These are phyloP conservation scores for Melanotaenia trifasciata DNA, from an alignment of 2,797 vertebrate genomes.

Conservation along the genomic window DNA sequence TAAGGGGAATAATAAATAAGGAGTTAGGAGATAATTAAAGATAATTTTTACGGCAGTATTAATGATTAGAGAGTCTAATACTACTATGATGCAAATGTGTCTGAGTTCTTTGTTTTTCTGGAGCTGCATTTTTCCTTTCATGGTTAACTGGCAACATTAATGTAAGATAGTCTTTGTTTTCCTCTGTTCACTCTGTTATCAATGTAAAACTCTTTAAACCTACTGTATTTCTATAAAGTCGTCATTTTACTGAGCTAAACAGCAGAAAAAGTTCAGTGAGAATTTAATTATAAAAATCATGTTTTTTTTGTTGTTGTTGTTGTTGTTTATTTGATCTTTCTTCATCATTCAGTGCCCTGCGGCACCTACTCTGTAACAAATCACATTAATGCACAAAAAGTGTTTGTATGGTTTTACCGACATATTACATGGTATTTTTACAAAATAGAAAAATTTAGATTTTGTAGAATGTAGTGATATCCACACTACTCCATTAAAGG, in stretches of 20 bases:
- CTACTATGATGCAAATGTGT: neutral
- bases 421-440: too few relatives aligned
- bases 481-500: too few relatives aligned
- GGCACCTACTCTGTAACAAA: neutral
- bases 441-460: too few relatives aligned
- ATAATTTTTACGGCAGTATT: neutral
- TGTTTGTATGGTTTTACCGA: too few relatives aligned
- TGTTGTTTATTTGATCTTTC: neutral
- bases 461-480: too few relatives aligned
- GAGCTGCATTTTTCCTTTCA: neutral
- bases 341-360: neutral
- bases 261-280: neutral
- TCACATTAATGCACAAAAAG: too few relatives aligned
- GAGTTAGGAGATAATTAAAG: neutral
- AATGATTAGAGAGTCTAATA: neutral
- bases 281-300: too few relatives aligned
- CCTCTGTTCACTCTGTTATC: neutral
- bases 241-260: neutral
- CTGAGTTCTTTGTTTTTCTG: neutral
- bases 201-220: neutral
- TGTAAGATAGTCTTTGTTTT: neutral
- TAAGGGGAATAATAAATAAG: neutral
- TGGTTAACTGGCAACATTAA: neutral
- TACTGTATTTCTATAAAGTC: neutral
- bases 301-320: neutral